Conservation (phyloP, 37 sponge, comb jelly and placozoan species). For the Spongia lamella region DNA sequence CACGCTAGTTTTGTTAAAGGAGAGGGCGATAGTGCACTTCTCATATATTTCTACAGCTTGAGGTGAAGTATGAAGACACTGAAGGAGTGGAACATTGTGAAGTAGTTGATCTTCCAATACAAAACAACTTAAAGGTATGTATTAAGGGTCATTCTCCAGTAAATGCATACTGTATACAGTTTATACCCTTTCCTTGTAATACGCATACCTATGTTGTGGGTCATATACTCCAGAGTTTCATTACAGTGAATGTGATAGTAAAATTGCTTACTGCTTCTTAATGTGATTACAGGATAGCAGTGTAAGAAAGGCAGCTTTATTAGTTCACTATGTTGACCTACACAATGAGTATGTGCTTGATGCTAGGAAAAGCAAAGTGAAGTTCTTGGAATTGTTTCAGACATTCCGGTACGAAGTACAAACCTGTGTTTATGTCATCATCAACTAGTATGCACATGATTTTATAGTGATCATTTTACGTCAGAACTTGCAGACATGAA, state of each 20-base stretch:
- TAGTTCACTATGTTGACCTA: slow-evolving; percentile 53
- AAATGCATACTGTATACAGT: no score
- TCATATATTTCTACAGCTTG: slow-evolving; percentile 8
- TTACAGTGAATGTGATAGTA: no score
- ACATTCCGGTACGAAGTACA: slow-evolving; percentile 30
- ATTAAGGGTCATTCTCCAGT: no score
- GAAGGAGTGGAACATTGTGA: slow-evolving; percentile 5
- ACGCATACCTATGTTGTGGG: no score
- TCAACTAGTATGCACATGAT: background rate
- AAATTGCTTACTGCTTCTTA: no score
- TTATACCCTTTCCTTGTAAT: no score
- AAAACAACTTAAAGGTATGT: no score
- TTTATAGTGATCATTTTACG: slow-evolving; percentile 16
- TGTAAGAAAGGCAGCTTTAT: slow-evolving; percentile 28
- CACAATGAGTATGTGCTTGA: slow-evolving; percentile 58
- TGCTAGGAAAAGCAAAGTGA: slow-evolving; percentile 2
- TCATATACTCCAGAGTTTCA: no score
- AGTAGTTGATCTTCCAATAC: no score
- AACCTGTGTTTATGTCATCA: no score
- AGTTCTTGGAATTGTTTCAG: slow-evolving; percentile 46
- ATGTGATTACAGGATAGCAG: slow-evolving; percentile 27
- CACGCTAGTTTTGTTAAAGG: no score
- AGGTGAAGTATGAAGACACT: slow-evolving; percentile 13
- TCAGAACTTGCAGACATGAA: slow-evolving; percentile 33
- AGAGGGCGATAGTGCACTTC: no score